Percentiles rank a stretch among this genome's conserved stretches.
Conservation (phyloP, 2,888 invertebrate species). For the Melieria crassipennis region DNA sequence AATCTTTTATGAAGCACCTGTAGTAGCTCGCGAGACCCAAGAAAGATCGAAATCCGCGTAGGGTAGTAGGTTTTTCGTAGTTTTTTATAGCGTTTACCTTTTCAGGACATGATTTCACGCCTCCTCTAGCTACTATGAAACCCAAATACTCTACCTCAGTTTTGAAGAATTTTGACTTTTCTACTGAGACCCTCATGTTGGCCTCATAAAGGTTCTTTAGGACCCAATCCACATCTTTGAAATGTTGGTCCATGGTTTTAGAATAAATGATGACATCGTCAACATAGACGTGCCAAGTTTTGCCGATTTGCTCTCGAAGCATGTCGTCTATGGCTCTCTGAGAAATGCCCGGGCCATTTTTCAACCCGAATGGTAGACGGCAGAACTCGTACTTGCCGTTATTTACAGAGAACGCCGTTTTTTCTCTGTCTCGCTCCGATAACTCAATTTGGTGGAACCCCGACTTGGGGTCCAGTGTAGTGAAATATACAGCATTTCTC, state of each 20-base stretch:
- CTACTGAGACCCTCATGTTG: conserved; percentile 8
- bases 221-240: conserved; percentile 6
- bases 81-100: conserved; percentile 5
- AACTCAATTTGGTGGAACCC: conserved; percentile 1
- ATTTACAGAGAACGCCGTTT: conserved; percentile 3
- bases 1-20: too few relatives aligned
- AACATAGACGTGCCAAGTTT: conserved; percentile 2
- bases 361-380: background rate
- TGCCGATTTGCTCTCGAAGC: conserved; percentile 4
- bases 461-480: background rate
- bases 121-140: conserved; percentile 1
- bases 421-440: background rate
- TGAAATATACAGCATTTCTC: background rate
- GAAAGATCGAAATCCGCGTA: too few relatives aligned
- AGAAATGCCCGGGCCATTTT: conserved; percentile 1
- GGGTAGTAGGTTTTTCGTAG: conserved; percentile 1
- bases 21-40: too few relatives aligned
- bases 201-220: background rate
- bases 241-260: background rate
- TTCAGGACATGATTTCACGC: conserved; percentile 7
- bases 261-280: conserved; percentile 3
- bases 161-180: conserved; percentile 18
- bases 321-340: conserved; percentile 7
- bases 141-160: conserved; percentile 5
- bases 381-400: conserved; percentile 5